These are phyloP conservation scores for Sarcophaga caerulescens DNA, from an alignment of 2,888 invertebrate species.

Conservation along the genomic window DNA sequence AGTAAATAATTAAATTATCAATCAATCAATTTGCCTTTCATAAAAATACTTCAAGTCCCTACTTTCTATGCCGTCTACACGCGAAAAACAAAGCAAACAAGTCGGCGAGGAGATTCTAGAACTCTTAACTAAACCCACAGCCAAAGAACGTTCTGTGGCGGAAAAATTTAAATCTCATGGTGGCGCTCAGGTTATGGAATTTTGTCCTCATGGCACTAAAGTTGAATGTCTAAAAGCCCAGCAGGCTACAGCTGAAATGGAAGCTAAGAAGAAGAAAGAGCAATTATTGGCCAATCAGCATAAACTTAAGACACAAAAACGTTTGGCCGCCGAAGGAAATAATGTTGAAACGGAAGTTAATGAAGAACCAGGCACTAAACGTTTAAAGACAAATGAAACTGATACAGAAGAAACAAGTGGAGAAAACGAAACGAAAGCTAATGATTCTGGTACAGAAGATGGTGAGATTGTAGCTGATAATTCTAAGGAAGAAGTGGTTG, in stretches of 20 bases:
- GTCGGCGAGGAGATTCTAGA: slow-evolving; percentile 97
- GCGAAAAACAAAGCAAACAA: slow-evolving; percentile 97
- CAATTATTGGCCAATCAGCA: slow-evolving; percentile 67
- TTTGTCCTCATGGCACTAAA: slow-evolving; percentile 97
- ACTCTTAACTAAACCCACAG: slow-evolving; percentile 95
- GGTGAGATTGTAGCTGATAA: slow-evolving; percentile 75
- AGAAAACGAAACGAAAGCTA: slow-evolving; percentile 59
- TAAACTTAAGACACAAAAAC: slow-evolving; percentile 63
- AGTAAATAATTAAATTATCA: background rate
- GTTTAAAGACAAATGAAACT: slow-evolving; percentile 46
- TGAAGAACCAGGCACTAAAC: slow-evolving; percentile 38
- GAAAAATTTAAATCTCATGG: slow-evolving; percentile 98
- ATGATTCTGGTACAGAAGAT: slow-evolving; percentile 74
- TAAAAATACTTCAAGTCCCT: slow-evolving; percentile 71
- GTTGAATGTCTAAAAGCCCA: slow-evolving; percentile 88
- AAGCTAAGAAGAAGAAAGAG: slow-evolving; percentile 77
- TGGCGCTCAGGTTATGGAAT: slow-evolving; percentile 96
- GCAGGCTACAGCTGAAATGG: slow-evolving; percentile 80
- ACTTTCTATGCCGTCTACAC: slow-evolving; percentile 88
- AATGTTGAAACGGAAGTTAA: slow-evolving; percentile 5
- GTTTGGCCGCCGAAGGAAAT: slow-evolving; percentile 35
- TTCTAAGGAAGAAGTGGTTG: slow-evolving; percentile 70
- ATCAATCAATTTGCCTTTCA: no score
- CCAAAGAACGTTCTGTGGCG: slow-evolving; percentile 96
- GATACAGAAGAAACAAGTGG: slow-evolving; percentile 18